Evolutionary conservation across 2,797 vertebrate genomes (phyloP).

Genomic region (Mus caroli): DNA sequence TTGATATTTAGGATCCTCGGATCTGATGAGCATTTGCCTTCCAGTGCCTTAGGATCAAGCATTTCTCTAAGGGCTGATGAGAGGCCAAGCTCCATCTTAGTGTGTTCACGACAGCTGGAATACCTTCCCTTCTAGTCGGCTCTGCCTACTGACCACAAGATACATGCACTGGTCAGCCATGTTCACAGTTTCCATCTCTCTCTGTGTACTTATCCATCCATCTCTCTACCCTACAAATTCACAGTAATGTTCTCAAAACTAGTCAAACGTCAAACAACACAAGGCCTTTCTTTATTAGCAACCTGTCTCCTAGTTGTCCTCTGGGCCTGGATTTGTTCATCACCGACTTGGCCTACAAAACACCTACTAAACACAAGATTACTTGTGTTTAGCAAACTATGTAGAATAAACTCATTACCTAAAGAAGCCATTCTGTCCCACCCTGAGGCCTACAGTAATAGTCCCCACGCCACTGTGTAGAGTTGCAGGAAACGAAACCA

Average conservation of each 20-base stretch:
- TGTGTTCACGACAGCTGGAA: neutral
- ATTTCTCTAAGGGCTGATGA: neutral
- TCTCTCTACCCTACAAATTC: neutral
- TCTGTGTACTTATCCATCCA: neutral
- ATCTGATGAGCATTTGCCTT: neutral
- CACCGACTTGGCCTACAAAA: neutral
- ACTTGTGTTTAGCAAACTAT: neutral
- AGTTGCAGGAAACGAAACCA: neutral
- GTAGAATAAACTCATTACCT: neutral
- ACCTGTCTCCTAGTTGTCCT: neutral
- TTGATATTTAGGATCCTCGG: neutral
- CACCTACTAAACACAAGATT: neutral
- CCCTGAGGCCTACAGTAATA: neutral
- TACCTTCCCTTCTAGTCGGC: neutral
- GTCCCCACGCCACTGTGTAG: fast-evolving
- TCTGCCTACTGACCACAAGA: neutral
- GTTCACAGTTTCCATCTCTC: neutral
- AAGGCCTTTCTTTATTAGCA: neutral
- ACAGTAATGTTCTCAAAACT: neutral
- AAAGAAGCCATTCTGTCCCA: neutral
- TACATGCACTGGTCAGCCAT: neutral
- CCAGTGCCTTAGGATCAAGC: neutral
- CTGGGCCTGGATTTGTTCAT: neutral
- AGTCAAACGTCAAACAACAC: fast-evolving
- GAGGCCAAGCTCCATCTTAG: neutral